These are phyloP conservation scores for Poeciliopsis occidentalis DNA, from an alignment of 2,113 vertebrate species.

Conservation along the genomic window DNA sequence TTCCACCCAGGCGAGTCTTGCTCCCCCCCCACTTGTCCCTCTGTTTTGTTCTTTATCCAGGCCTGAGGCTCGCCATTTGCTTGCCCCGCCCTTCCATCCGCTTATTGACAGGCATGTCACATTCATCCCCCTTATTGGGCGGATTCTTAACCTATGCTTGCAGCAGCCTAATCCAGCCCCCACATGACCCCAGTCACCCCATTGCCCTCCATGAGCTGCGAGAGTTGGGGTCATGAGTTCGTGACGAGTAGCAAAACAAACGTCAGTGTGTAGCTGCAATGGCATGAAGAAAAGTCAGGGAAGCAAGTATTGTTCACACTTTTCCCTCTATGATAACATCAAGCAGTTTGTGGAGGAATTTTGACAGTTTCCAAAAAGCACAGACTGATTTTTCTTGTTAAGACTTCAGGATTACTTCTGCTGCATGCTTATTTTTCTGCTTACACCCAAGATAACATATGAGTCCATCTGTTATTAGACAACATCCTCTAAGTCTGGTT, in stretches of 20 bases:
- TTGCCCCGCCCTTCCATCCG: constrained; percentile 31
- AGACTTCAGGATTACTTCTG: not conserved
- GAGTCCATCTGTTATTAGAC: not conserved
- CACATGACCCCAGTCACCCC: constrained; percentile 55
- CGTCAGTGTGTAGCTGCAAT: constrained; percentile 34
- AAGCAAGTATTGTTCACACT: constrained; percentile 23
- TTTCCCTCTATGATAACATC: constrained; percentile 11
- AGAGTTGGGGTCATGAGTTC: constrained; percentile 51
- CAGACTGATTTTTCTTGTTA: not conserved
- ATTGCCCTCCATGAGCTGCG: constrained; percentile 48
- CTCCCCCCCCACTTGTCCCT: constrained; percentile 29
- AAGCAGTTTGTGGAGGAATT: constrained; percentile 9
- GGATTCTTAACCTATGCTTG: constrained; percentile 16
- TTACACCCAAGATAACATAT: too few relatives aligned
- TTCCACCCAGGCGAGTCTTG: constrained; percentile 56
- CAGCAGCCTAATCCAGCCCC: constrained; percentile 32
- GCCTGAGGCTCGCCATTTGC: constrained; percentile 10
- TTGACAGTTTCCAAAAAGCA: not conserved
- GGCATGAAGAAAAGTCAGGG: not conserved
- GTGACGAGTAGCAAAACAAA: constrained; percentile 61
- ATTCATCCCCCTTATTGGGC: constrained; percentile 40
- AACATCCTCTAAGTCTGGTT: not conserved
- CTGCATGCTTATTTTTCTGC: not conserved
- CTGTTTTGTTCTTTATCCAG: constrained; percentile 43
- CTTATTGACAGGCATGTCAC: constrained; percentile 35